Evolutionary conservation across 2,113 vertebrate genomes (phyloP), one percentile per base, ranked within the genome.

Genomic region (Corapipo altera): DNA sequence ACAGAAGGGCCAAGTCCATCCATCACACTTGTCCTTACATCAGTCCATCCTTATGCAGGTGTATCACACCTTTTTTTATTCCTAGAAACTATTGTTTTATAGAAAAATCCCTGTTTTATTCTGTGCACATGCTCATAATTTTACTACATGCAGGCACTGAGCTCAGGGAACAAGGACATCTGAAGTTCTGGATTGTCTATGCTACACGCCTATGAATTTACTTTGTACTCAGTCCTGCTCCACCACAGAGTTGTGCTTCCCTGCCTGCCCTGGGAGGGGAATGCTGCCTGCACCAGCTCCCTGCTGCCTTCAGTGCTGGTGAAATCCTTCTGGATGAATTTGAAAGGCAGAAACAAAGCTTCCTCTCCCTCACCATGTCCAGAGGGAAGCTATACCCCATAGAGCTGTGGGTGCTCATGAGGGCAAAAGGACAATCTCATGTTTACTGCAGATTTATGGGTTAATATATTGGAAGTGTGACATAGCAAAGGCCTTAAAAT

Each of bases 141-240:
- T 43, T 15, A 18, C 24, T 30, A 5, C 24, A 48, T 57, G 37
- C 0, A 2, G 21, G 28, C n/a, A 54, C n/a, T 18, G 41, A 71
- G 41, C 24, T 52, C 19, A 14, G 71, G 17, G 15, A 67, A 37
- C 1, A 0, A 4, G n/a, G 26, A 15, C 30, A 7, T 27, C n/a
- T 70, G 37, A 89, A 27, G 12, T 1, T 59, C 41, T 30, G 5
- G 33, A 8, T 43, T 39, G 62, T 17, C 69, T 51, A 14, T 0
- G 0, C 37, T 52, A 18, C 0, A 0, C 5, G 46, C 11, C 22
- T 58, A 39, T 39, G 26, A 37, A 41, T 70, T 55, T 15, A 3
- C 8, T 37, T 18, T 41, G 39, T 43, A 1, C 21, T 2, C 76
- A 28, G 59, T 30, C 30, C 0, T 6, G 57, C 15, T 51, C 2